Evolutionary conservation across 1,140 invertebrate genomes (phyloP).

Genomic region (Caenorhabditis inopinata): DNA sequence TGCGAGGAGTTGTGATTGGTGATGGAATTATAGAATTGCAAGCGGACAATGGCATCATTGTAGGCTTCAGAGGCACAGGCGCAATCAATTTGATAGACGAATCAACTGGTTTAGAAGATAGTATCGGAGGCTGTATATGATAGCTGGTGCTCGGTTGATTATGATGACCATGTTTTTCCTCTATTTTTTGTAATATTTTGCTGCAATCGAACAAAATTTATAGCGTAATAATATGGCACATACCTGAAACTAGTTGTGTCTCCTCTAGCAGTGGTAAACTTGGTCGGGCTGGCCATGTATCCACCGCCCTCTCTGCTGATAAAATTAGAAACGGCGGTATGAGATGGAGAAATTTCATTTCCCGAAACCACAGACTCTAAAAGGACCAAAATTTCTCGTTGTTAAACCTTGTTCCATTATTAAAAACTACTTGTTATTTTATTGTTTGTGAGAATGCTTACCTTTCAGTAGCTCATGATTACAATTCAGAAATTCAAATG

Average conservation of each 20-base stretch:
- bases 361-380: background rate
- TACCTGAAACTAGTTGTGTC: slow-evolving; percentile 46
- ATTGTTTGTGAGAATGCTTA: background rate
- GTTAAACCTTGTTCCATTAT: background rate
- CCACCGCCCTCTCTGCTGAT: background rate
- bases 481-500: background rate
- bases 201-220: slow-evolving; percentile 18
- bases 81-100: slow-evolving; percentile 38
- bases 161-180: background rate
- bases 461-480: background rate
- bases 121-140: background rate
- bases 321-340: slow-evolving; percentile 7
- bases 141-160: background rate
- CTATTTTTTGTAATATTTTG: slow-evolving; percentile 46
- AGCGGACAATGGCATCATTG: background rate
- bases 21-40: slow-evolving; percentile 23
- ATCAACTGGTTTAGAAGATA: slow-evolving; percentile 15
- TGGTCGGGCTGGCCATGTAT: slow-evolving; percentile 47
- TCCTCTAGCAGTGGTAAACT: slow-evolving; percentile 45
- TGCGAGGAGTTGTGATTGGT: slow-evolving; percentile 36
- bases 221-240: background rate
- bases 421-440: background rate
- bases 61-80: slow-evolving; percentile 25
- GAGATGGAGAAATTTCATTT: slow-evolving; percentile 33
- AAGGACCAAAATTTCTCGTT: background rate